A percentile compares a stretch with the other conserved stretches of the same genome.
Conservation (phyloP, 2,113 vertebrate species). For the Clarias macrocephalus region DNA sequence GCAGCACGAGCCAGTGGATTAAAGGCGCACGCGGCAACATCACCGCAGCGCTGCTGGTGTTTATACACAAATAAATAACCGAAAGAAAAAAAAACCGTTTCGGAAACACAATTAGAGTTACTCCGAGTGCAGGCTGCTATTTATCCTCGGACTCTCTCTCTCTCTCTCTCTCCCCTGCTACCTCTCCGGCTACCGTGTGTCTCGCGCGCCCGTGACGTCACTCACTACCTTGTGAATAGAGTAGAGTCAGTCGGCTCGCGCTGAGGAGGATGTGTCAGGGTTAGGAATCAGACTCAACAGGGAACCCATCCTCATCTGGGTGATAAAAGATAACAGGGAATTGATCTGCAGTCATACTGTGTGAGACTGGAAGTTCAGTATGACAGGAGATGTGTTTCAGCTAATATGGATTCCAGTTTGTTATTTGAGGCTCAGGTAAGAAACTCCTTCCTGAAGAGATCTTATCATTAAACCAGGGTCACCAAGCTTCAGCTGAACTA, state of each 20-base stretch:
- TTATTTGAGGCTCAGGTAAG: too few species aligned
- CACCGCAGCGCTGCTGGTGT: not conserved
- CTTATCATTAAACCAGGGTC: not conserved
- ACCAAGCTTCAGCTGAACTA: not conserved
- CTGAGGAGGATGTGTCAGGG: not conserved
- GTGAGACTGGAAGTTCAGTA: too few species aligned
- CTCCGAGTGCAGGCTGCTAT: not conserved
- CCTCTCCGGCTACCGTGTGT: not conserved
- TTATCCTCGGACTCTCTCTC: not conserved
- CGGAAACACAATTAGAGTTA: not conserved
- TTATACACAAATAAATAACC: not conserved
- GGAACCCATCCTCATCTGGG: too few species aligned
- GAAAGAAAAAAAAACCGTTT: not conserved
- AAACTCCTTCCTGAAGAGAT: not conserved
- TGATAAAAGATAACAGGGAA: too few species aligned
- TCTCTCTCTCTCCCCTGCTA: too few species aligned
- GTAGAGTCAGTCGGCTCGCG: not conserved
- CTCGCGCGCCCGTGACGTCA: not conserved
- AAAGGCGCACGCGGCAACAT: constrained; percentile 7
- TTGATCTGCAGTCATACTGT: too few species aligned
- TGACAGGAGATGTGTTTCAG: too few species aligned
- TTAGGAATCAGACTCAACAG: too few species aligned
- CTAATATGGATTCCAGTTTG: too few species aligned
- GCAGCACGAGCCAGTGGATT: not conserved
- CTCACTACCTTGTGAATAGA: not conserved